Base-by-base conservation (phyloP, 2,797 vertebrate species). In the Steatocranus sp. region DNA sequence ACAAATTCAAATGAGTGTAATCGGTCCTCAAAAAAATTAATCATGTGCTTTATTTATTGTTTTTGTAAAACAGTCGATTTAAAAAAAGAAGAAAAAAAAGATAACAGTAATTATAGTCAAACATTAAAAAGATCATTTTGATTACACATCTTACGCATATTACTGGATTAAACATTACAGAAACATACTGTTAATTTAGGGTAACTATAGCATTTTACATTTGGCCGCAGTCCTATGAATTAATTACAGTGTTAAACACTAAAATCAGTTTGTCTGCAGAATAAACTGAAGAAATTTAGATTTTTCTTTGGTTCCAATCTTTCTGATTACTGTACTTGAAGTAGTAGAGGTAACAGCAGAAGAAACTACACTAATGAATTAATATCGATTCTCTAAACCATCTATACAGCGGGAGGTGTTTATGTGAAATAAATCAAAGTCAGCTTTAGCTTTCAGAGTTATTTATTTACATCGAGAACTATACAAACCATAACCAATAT, bases 381-480 rank as follows among this genome's bases (percentile, higher is more conserved):
- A 1, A 43, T 68, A 17, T 41, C 1, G 3, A 36, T 4, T 41
- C 34, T 41, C 36, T 68, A 43, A 68, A 15, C 36, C 36, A 68
- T 43, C 34, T 0, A 68, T 15, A 9, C 18, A 66, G 11, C 9
- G 4, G 20, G 11, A 17, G 8, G 20, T 68, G 38, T 43, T 68
- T 27, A 17, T 68, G 63, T 68, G 38, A 43, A 68, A 68, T 25
- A 68, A 68, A 68, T 43, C 51, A 82, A 56, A 74, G 8, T 76
- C 7, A 17, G 7, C 25, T 85, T 86, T 18, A 50, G 76, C 17
- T 53, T 63, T 75, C 5, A 76, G 49, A 30, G 20, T 63, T 5
- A 50, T 93, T 92, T 94, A 94, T 93, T 93, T 94, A 94, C 88
- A 91, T 75, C n/a, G 81, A 20, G 12, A 86, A 78, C 25, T 58